A percentile compares a stretch with the other conserved stretches of the same genome.
These are phyloP conservation scores for Dryas iulia DNA, from an alignment of 1,140 invertebrate species.

Conservation along the genomic window DNA sequence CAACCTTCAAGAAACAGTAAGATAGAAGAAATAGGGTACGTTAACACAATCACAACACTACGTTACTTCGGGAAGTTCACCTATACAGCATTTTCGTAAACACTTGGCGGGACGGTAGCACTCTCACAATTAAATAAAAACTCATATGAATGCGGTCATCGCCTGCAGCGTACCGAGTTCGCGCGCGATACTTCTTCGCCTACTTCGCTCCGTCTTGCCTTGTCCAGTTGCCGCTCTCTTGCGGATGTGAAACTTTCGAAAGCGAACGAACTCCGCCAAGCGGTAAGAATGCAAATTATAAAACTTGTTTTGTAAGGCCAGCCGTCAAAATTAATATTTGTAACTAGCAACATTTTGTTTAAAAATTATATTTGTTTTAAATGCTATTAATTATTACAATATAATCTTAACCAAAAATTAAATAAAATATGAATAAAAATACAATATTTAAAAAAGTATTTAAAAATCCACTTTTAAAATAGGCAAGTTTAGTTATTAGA, in stretches of 20 bases:
- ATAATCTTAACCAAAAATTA: no score
- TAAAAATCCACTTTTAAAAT: no score
- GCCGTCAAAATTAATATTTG: conserved; percentile 11
- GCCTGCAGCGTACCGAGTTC: conserved; percentile 76
- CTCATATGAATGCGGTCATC: conserved; percentile 77
- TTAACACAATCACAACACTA: conserved; percentile 78
- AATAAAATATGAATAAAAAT: no score
- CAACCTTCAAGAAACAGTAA: conserved; percentile 64
- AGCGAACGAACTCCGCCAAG: conserved; percentile 69
- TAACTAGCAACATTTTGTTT: not conserved
- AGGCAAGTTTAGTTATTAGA: no score
- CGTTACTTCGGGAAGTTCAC: conserved; percentile 61
- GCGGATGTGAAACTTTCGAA: conserved; percentile 80
- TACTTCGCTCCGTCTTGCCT: conserved; percentile 68
- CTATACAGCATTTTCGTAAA: conserved; percentile 79
- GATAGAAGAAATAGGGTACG: conserved; percentile 54
- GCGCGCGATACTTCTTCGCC: conserved; percentile 76
- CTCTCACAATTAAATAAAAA: conserved; percentile 75
- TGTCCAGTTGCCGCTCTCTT: conserved; percentile 75
- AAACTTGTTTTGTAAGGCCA: conserved; percentile 65
- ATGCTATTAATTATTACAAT: no score
- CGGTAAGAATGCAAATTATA: conserved; percentile 75
- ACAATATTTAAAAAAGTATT: no score
- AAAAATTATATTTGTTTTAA: not conserved
- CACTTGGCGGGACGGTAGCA: conserved; percentile 70